Base-by-base conservation (phyloP, 2,797 vertebrate genomes). In the Pseudomugil gertrudae region DNA sequence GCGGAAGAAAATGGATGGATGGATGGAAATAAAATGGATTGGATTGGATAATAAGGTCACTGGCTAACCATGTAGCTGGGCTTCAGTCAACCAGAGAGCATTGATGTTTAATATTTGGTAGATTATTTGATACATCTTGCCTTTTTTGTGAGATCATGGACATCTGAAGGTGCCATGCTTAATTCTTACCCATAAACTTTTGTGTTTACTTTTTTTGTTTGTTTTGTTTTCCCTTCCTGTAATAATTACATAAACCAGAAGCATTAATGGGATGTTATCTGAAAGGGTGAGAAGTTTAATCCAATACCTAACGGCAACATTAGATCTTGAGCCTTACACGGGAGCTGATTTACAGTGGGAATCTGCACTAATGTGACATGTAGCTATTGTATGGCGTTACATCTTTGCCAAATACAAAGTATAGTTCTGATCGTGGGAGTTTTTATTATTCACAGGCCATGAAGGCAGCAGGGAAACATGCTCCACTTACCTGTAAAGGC, bases 131-230 rank as follows among this genome's bases (percentile, higher is more conserved):
- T 84, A 93, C 90, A 92, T 78, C 78, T 77, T 63, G 84, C 70
- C 40, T 80, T 84, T n/a, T 85, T 84, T 67, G 66, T 79, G 43
- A 51, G 73, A 83, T 51, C 9, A 57, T 13, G 61, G 75, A 75
- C 58, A 68, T 87, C 83, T 79, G 65, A 52, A 68, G 86, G 80
- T 84, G 76, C n/a, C n/a, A n/a, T n/a, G 85, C 84, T 89, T 84
- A 78, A 67, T 90, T 84, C 85, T 92, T 93, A 93, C 89, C 80
- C 83, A 74, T 87, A 82, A 90, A 79, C 79, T 87, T 81, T 78
- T 54, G 63, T 77, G 74, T 56, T 76, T 36, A 80, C 32, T 62
- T 71, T n/a, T n/a, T n/a, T 32, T 55, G 35, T 79, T 73, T 72
- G 26, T 63, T 84, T 87, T 80, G n/a, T n/a, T 45, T 87, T 88